Evolutionary conservation across 2,113 vertebrate species (phyloP).

Genomic region (Antechinus flavipes): DNA sequence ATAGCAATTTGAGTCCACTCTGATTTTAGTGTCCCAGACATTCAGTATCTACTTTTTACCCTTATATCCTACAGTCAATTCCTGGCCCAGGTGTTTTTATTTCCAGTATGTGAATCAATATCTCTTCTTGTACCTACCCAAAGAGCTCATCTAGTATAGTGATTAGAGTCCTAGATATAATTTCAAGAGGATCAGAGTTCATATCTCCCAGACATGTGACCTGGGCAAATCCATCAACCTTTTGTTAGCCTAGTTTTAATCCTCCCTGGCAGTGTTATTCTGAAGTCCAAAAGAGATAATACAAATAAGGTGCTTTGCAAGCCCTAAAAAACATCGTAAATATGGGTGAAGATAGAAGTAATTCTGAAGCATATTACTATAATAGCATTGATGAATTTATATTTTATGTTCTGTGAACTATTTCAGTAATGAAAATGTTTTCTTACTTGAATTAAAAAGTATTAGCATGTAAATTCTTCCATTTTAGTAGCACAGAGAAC

Average conservation of each 20-base stretch:
- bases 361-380: background rate
- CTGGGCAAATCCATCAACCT: background rate
- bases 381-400: background rate
- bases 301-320: background rate
- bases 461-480: background rate
- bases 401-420: background rate
- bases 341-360: background rate
- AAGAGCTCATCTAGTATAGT: background rate
- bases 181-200: background rate
- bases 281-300: background rate
- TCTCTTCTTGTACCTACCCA: background rate
- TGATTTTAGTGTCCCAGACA: background rate
- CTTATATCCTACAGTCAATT: background rate
- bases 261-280: background rate
- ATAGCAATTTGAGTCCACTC: background rate
- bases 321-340: background rate
- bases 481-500: background rate
- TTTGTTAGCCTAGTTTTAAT: background rate
- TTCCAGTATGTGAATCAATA: background rate
- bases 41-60: background rate
- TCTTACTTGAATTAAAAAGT: background rate
- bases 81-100: background rate
- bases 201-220: background rate
- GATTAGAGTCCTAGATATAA: background rate
- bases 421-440: background rate